These are phyloP conservation scores for Caranx ignobilis DNA, from an alignment of 2,113 vertebrate genomes.

Conservation along the genomic window DNA sequence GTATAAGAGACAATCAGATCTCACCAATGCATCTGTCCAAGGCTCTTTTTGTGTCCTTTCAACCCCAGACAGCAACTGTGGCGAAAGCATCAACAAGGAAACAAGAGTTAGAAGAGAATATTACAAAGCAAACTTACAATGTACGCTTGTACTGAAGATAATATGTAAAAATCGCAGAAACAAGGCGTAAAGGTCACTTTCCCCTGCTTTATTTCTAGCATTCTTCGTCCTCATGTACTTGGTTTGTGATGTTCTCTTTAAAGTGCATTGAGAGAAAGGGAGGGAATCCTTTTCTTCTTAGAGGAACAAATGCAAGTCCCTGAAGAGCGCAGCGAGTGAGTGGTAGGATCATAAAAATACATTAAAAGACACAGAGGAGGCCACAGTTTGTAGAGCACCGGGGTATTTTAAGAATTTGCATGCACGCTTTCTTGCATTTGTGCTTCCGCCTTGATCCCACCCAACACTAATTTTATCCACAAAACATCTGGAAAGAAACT, in stretches of 20 bases:
- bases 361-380: slow-evolving; percentile 49
- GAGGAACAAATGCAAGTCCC: slow-evolving; percentile 59
- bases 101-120: slow-evolving; percentile 12
- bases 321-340: slow-evolving; percentile 43
- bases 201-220: slow-evolving; percentile 3
- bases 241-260: slow-evolving; percentile 56
- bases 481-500: slow-evolving; percentile 52
- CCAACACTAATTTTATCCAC: slow-evolving; percentile 41
- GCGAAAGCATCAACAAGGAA: slow-evolving; percentile 7
- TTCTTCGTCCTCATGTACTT: slow-evolving; percentile 57
- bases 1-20: slow-evolving; percentile 8
- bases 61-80: not conserved
- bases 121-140: not conserved
- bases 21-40: slow-evolving; percentile 8
- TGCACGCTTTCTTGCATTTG: slow-evolving; percentile 36
- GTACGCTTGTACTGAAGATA: not conserved
- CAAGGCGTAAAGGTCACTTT: slow-evolving; percentile 29
- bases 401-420: slow-evolving; percentile 60
- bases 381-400: slow-evolving; percentile 16
- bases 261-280: slow-evolving; percentile 39
- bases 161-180: slow-evolving; percentile 2
- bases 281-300: slow-evolving; percentile 48
- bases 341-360: slow-evolving; percentile 59
- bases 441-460: slow-evolving; percentile 38
- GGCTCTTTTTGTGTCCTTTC: slow-evolving; percentile 22